Base-by-base conservation (phyloP, 2,888 invertebrate genomes). In the Cephalotes varians region DNA sequence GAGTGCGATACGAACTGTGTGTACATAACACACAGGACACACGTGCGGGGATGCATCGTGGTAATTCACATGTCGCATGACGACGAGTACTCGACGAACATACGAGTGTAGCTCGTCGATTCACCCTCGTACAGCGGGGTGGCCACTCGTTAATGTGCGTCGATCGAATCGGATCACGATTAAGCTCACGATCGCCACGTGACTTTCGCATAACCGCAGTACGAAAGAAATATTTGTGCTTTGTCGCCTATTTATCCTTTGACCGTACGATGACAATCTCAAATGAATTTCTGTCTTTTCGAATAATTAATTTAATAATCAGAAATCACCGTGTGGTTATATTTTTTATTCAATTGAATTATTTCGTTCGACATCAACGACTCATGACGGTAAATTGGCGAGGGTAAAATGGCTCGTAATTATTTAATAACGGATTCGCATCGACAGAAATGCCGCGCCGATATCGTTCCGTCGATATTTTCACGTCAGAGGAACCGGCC, bases 161-260 rank as follows among this genome's bases (percentile, higher is more conserved):
- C 81, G 85, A 88, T 84, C 71, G 79, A 84, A 87, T 88, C 88
- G 82, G 83, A 77, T 80, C 72, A 34, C 81, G 82, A 86, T 88
- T 87, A 79, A 81, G 69, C 74, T 80, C 62, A 72, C 81, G 28
- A 40, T 49, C 18, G 79, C 81, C 86, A 83, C 83, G 86, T 87
- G 87, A 88, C 74, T 62, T 56, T 25, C 65, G n/a, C 69, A 25
- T 76, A 65, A 71, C 34, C 21, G 62, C 44, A 7, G 12, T 1
- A 28, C 21, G 31, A 79, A 31, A 49, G 44, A 18, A 31, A 65
- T 49, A 81, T 83, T 67, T 51, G 73, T 40, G 40, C 60, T 21
- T 60, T 6, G 12, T 21, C 37, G 28, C 34, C 15, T 12, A 1
- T 10, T 67, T 31, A 31, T 15, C 7, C 25, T 37, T 37, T 18